Conservation (phyloP, 1,140 invertebrate species). For the Sitophilus oryzae region DNA sequence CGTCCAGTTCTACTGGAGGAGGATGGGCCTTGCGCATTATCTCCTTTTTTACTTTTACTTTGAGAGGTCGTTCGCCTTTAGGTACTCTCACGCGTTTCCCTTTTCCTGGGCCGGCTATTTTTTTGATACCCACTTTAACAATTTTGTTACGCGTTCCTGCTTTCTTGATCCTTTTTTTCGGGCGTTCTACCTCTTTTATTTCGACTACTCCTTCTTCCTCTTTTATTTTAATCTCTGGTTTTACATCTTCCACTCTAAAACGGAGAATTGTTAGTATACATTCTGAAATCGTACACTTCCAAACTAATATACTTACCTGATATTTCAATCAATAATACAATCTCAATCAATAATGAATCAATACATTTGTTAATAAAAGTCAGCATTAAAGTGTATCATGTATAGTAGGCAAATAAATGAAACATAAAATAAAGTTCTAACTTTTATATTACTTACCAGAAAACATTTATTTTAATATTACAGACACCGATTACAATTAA, state of each 20-base stretch:
- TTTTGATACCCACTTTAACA: conserved; percentile 5
- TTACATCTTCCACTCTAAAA: not conserved
- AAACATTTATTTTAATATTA: too few species aligned
- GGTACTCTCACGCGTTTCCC: not conserved
- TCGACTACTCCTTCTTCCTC: not conserved
- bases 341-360: not conserved
- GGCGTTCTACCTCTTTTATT: not conserved
- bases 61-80: not conserved
- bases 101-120: not conserved
- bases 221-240: not conserved
- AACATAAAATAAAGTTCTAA: too few species aligned
- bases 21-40: conserved; percentile 42
- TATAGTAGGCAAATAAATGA: too few species aligned
- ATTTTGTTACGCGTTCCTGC: conserved; percentile 4
- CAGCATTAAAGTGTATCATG: too few species aligned
- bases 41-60: conserved; percentile 12
- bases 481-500: too few species aligned
- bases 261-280: not conserved
- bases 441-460: too few species aligned
- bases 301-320: not conserved
- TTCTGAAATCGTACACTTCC: not conserved
- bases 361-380: too few species aligned
- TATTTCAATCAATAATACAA: not conserved
- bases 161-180: not conserved
- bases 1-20: conserved; percentile 46